phyloP scores from a whole-genome alignment of 2,797 vertebrate species.

The Parauchenoglanis punctatus region DNA sequence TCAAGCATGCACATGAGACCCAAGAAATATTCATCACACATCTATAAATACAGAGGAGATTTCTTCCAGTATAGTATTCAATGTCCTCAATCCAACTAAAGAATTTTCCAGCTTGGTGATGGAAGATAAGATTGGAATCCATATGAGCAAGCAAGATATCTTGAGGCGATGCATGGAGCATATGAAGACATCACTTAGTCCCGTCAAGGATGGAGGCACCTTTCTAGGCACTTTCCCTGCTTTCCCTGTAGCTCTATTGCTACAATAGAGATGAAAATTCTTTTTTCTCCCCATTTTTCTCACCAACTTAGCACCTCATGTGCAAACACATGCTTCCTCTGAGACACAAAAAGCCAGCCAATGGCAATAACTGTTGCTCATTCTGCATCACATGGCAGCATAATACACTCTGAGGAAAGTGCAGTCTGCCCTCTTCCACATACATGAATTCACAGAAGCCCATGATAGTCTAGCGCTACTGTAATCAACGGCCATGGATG shows the following conservation, averaged over 20 bases:
- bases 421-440: neutral
- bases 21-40: neutral
- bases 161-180: neutral
- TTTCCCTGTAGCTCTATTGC: neutral
- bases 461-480: no score
- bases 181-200: neutral
- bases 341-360: neutral
- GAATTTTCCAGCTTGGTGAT: neutral
- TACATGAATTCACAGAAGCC: neutral
- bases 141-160: neutral
- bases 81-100: neutral
- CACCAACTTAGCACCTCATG: neutral
- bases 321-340: neutral
- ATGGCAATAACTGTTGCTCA: neutral
- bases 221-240: neutral
- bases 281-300: neutral
- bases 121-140: neutral
- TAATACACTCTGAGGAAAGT: neutral
- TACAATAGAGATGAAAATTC: neutral
- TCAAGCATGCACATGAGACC: no score
- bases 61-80: neutral
- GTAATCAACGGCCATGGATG: neutral
- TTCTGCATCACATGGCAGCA: neutral
- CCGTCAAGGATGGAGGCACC: neutral
- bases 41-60: neutral